These are phyloP conservation scores for Lynx canadensis DNA, from an alignment of 2,113 vertebrate species.

Conservation along the genomic window DNA sequence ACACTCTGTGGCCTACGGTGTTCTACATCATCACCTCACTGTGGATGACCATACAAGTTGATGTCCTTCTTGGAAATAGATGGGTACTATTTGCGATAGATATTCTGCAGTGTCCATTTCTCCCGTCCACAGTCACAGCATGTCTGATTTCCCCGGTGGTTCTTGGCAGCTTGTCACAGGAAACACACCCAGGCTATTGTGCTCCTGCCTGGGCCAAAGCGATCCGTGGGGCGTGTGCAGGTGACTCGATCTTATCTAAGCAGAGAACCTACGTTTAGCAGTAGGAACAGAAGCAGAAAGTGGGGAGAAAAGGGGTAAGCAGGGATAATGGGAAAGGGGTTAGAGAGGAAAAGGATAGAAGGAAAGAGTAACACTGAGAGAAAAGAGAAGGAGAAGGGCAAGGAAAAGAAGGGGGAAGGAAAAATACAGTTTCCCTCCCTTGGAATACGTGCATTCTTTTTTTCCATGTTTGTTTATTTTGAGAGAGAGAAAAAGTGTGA, in stretches of 20 bases:
- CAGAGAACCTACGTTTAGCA: neutral
- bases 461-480: too few relatives aligned
- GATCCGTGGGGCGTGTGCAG: neutral
- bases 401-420: too few relatives aligned
- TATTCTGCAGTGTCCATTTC: too few relatives aligned
- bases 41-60: fast-evolving
- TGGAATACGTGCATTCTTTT: too few relatives aligned
- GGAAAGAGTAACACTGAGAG: neutral
- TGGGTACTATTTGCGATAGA: neutral
- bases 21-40: neutral
- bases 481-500: too few relatives aligned
- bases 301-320: fast-evolving
- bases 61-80: neutral
- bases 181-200: neutral
- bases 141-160: neutral
- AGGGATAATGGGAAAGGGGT: neutral
- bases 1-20: neutral
- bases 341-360: neutral
- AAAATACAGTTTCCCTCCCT: neutral
- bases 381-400: neutral
- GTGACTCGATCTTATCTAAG: neutral
- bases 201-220: too few relatives aligned
- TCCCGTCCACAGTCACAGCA: too few relatives aligned
- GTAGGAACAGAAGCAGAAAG: neutral
- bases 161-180: neutral